Evolutionary conservation across 2,113 vertebrate species (phyloP).

Genomic region (Henicopernis longicauda): DNA sequence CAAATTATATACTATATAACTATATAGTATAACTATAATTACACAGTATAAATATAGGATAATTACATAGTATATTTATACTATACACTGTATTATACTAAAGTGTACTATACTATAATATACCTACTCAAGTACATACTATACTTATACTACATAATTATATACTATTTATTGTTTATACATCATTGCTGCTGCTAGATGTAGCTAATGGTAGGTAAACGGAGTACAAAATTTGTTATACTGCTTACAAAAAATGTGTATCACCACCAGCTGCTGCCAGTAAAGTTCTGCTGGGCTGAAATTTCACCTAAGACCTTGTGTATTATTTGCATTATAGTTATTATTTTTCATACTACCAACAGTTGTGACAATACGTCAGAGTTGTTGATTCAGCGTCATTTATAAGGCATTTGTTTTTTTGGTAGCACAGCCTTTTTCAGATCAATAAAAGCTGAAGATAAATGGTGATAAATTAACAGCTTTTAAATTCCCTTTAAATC

Average conservation of each 20-base stretch:
- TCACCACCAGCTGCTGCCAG: not conserved
- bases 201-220: not conserved
- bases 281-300: not conserved
- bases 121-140: not conserved
- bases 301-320: not conserved
- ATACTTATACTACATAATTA: not conserved
- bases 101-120: not conserved
- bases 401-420: not conserved
- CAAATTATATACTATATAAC: not conserved
- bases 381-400: not conserved
- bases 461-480: not conserved
- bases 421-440: not conserved
- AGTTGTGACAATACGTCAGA: not conserved
- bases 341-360: not conserved
- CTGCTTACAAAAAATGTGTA: not conserved
- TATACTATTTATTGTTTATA: not conserved
- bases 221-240: not conserved
- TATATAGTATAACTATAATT: not conserved
- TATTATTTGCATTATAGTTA: not conserved
- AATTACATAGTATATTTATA: not conserved
- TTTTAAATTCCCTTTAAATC: constrained; percentile 10
- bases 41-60: not conserved
- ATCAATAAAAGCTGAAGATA: not conserved
- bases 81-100: not conserved
- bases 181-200: not conserved